Percentiles rank a stretch among this genome's conserved stretches.
These are phyloP conservation scores for Podarcis siculus DNA, from an alignment of 2,797 vertebrate genomes.

Conservation along the genomic window DNA sequence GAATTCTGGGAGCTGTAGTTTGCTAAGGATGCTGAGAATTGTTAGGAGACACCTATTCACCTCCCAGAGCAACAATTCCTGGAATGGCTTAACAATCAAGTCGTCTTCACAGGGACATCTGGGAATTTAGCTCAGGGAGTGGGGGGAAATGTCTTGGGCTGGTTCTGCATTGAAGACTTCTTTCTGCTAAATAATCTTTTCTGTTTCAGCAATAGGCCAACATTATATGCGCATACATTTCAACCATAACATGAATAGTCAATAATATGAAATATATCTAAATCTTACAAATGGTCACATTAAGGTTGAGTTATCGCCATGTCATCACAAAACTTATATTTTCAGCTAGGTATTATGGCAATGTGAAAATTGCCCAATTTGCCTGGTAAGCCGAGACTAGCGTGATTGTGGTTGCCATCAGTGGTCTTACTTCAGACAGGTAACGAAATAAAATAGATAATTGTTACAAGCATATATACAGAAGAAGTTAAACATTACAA, in stretches of 20 bases:
- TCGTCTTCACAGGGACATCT: too few relatives aligned
- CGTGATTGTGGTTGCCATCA: background rate
- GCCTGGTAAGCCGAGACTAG: background rate
- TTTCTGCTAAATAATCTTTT: too few relatives aligned
- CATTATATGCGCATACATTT: background rate
- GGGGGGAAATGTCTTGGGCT: too few relatives aligned
- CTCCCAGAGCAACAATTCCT: too few relatives aligned
- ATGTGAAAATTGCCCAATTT: background rate
- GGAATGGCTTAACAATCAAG: too few relatives aligned
- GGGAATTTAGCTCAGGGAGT: too few relatives aligned
- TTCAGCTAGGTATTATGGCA: background rate
- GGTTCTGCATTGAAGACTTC: too few relatives aligned
- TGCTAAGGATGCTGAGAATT: too few relatives aligned
- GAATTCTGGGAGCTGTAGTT: too few relatives aligned
- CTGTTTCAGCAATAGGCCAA: background rate
- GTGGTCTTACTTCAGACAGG: background rate
- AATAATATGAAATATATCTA: too few relatives aligned
- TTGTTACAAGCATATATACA: background rate
- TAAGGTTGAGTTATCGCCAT: background rate
- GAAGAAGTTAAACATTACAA: background rate
- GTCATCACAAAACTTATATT: background rate
- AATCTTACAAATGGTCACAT: background rate
- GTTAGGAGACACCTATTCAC: too few relatives aligned
- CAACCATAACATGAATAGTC: background rate
- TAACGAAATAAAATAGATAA: constrained; percentile 1